Base-by-base conservation (phyloP, 2,888 invertebrate genomes). In the Diarsia brunnea region DNA sequence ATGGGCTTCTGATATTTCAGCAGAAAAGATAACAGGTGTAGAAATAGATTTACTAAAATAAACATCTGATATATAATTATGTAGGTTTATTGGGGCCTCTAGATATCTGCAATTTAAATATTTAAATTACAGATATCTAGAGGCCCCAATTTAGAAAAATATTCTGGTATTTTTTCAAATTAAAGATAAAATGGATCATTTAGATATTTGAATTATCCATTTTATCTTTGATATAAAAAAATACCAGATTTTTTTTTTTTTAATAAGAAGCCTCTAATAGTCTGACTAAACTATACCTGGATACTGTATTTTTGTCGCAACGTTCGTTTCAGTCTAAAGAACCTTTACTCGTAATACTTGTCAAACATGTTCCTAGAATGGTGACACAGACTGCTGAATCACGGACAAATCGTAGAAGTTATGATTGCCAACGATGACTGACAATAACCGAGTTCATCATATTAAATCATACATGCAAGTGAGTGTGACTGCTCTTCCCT, bases 1-100 rank as follows among this genome's bases (percentile, higher is more conserved):
- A 84, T 60, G 27, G 60, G 31, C 76, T 80, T 79, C 80, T 80
- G 63, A 66, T 79, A 80, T 69, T 75, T 83, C 69, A 79, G 77
- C 58, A 71, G 63, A 49, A 76, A 68, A 53, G 14, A 76, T 38
- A 70, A 58, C 55, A 53, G 24, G 53, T 68, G 76, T 58, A 21
- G 55, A 70, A 69, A 70, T 70, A 67, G 76, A 70, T 75, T 70
- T 24, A 65, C 43, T 45, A 65, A 64, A 77, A 31, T 4, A 65
- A 51, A 31, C 14, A 31, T 21, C 10, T 45, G 11, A 45, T 45
- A 10, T 63, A 38, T 21, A 64, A 4, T 38, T 38, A 63, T 63
- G 19, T 38, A 53, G 47, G 27, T 69, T 63, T 38, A 43, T 63
- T 0, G 11, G 11, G 3, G 19, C 31, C 38, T 69, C 38, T 38